Base-by-base conservation (phyloP, 2,113 vertebrate species). In the Amblyopsis rosae region DNA sequence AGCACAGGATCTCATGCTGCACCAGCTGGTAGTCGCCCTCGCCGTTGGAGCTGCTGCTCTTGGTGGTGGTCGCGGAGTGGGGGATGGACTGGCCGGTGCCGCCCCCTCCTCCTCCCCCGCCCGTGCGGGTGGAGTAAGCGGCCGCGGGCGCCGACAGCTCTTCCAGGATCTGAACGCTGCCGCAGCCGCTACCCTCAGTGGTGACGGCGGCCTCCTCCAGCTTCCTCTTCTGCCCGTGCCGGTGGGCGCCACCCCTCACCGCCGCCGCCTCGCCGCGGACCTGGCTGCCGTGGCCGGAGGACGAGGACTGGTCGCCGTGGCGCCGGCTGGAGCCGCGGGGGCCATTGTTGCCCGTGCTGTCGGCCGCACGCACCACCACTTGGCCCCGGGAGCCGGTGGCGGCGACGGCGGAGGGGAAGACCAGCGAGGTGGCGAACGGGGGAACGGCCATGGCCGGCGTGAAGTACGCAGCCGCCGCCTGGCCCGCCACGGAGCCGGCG, bases 21-120 rank as follows among this genome's bases (percentile, higher is more conserved):
- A 99, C 97, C 17, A 99, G 93, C 88, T 98, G 96, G 89, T 99
- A 99, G 91, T 99, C 97, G 0, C 97, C 97, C 87, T 99, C 97
- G 5, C 95, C 95, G 1, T 93, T 98, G 81, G 96, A 96, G 89
- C 95, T 97, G 89, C 95, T 97, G 90, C 95, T 97, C 71, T 98
- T 98, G 0, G 96, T 98, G 88, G 96, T 96, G 78, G 95, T 92
- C 68, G 96, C 95, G 0, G 93, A 94, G 81, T 93, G 87, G 51
- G 91, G 89, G 72, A 93, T 92, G 4, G 92, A 93, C 79, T 93
- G 92, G 87, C 87, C 89, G 0, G 96, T 96, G 91, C 95, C 95
- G 1, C 95, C 72, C 69, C 94, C 95, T 70, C 94, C 94, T 41
- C 94, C 95, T 70, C 94, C 94, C 35, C 94, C 95, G 49, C 93